These are phyloP conservation scores for Triplophysa yarkandensis DNA, from an alignment of 2,797 vertebrate genomes.

Conservation along the genomic window DNA sequence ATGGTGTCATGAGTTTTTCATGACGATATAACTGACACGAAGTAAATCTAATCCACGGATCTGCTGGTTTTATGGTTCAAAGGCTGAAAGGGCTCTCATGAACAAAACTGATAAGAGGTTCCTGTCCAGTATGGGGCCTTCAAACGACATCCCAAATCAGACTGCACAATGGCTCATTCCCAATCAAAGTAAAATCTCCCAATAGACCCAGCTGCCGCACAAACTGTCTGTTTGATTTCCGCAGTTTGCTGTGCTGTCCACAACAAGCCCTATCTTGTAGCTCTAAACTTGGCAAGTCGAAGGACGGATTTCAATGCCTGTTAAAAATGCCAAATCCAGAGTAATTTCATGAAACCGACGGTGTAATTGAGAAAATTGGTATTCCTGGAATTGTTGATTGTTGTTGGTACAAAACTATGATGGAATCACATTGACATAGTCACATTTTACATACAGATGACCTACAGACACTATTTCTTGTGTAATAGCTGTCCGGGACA, in stretches of 20 bases:
- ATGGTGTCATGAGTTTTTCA: conserved; percentile 84
- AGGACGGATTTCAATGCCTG: conserved; percentile 61
- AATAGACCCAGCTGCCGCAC: conserved; percentile 72
- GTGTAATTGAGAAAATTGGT: background rate
- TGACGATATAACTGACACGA: conserved; percentile 78
- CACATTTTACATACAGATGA: background rate
- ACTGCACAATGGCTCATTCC: conserved; percentile 60
- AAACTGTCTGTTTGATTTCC: conserved; percentile 67
- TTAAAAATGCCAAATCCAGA: background rate
- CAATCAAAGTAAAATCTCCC: conserved; percentile 63
- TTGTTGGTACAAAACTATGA: background rate
- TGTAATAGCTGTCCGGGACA: background rate
- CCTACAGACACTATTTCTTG: background rate
- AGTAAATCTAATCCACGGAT: conserved; percentile 76
- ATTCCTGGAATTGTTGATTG: background rate
- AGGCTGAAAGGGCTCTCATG: conserved; percentile 58
- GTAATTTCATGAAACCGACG: background rate
- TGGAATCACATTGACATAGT: conserved; percentile 1
- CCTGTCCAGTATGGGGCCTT: conserved; percentile 12
- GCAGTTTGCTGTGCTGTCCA: conserved; percentile 70
- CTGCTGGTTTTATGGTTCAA: conserved; percentile 72
- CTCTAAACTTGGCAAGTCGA: background rate
- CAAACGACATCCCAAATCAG: conserved; percentile 32
- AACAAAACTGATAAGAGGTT: conserved; percentile 68
- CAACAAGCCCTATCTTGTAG: background rate